phyloP scores from a whole-genome alignment of 2,797 vertebrate genomes.

The Amblyraja radiata region DNA sequence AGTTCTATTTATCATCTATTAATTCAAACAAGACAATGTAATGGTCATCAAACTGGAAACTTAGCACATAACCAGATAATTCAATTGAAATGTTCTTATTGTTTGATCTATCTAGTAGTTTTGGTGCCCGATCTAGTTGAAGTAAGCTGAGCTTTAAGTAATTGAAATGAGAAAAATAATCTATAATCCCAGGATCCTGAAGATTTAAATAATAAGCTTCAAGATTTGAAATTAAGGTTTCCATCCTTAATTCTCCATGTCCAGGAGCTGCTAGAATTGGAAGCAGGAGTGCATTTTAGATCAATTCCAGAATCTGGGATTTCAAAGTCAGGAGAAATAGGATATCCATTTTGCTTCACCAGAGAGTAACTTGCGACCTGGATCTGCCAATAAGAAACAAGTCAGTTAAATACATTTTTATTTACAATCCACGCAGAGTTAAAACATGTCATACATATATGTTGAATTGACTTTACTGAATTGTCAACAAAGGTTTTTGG shows the following conservation, averaged over 20 bases:
- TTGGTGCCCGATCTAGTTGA: neutral
- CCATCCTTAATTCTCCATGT: constrained; percentile 82
- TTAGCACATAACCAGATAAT: neutral
- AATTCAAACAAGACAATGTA: neutral
- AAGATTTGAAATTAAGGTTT: constrained; percentile 1
- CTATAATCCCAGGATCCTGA: neutral
- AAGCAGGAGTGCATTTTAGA: constrained; percentile 76
- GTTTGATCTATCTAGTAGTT: neutral
- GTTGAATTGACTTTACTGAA: neutral
- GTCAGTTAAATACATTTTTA: neutral
- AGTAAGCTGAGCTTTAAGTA: neutral
- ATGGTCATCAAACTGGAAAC: neutral
- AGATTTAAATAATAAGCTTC: neutral
- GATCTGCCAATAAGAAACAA: constrained; percentile 58
- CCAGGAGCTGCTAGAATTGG: constrained; percentile 72
- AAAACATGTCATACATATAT: neutral
- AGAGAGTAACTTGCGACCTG: constrained; percentile 82
- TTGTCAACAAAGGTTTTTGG: neutral
- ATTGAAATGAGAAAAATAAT: neutral
- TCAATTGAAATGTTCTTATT: neutral
- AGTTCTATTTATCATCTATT: neutral
- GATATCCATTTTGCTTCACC: constrained; percentile 71
- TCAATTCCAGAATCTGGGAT: constrained; percentile 77
- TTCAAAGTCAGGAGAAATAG: constrained; percentile 71
- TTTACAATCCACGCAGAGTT: neutral